A percentile compares a stretch with the other conserved stretches of the same genome.
Evolutionary conservation across 2,113 vertebrate genomes (phyloP).

Genomic region (Montifringilla adamsi): DNA sequence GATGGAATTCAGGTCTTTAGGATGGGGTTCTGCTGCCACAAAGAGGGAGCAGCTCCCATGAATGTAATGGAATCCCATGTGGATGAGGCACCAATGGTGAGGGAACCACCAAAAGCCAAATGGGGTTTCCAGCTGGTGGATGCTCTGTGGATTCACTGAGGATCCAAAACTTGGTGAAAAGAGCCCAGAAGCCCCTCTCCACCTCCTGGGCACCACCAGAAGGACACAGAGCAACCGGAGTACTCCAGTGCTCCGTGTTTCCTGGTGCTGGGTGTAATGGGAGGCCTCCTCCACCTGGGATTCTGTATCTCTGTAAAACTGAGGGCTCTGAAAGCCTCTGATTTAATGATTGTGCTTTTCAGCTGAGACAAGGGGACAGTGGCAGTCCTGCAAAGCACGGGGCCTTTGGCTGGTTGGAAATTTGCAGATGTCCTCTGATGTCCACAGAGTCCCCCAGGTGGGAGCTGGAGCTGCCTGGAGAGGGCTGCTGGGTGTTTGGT

Average conservation of each 20-base stretch:
- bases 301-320: neutral
- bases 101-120: neutral
- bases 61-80: fast-evolving
- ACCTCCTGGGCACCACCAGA: neutral
- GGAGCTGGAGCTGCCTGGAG: neutral
- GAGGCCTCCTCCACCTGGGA: neutral
- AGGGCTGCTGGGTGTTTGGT: fast-evolving
- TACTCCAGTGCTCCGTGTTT: fast-evolving
- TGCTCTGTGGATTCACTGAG: neutral
- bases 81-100: fast-evolving
- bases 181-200: neutral
- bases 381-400: neutral
- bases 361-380: neutral
- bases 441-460: neutral
- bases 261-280: neutral
- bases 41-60: neutral
- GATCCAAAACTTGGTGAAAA: neutral
- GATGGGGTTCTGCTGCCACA: neutral
- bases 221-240: neutral
- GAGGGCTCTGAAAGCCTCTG: neutral
- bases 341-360: neutral
- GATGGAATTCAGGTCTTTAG: neutral
- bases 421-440: no score
- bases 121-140: neutral
- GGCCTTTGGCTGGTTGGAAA: neutral